Conservation (phyloP, 2,113 vertebrate species). For the Gymnarchus niloticus region DNA sequence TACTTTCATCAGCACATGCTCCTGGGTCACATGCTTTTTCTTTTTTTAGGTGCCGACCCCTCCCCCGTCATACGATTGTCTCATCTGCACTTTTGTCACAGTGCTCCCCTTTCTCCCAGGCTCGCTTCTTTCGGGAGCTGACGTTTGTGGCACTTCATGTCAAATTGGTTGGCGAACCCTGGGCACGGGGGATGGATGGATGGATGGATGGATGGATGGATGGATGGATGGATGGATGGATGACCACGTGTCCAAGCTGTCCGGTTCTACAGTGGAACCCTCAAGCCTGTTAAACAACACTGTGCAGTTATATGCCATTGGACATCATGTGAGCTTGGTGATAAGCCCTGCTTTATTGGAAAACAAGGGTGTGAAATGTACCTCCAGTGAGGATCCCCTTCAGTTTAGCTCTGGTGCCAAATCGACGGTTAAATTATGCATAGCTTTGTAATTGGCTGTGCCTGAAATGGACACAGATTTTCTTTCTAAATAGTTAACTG, state of each 20-base stretch:
- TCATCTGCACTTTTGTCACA: too few species aligned
- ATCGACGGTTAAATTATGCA: constrained; percentile 64
- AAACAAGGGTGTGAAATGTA: constrained; percentile 27
- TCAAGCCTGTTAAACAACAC: neutral
- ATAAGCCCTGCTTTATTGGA: neutral
- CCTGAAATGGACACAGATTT: constrained; percentile 36
- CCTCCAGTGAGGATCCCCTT: constrained; percentile 42
- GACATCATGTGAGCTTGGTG: neutral
- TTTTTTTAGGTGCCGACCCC: too few species aligned
- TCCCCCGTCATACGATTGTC: too few species aligned
- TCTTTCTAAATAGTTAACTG: constrained; percentile 1
- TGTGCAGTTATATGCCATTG: neutral
- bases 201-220: too few species aligned
- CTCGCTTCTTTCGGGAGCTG: too few species aligned
- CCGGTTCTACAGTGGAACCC: neutral
- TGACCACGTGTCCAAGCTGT: neutral
- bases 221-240: too few species aligned
- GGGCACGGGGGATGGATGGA: too few species aligned
- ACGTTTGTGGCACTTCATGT: too few species aligned
- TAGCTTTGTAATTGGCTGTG: constrained; percentile 62
- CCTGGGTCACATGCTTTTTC: too few species aligned
- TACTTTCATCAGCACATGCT: too few species aligned
- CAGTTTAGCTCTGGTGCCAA: constrained; percentile 49
- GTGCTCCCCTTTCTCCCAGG: too few species aligned
- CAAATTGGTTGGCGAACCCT: too few species aligned